These are phyloP conservation scores for Phalacrocorax pelagicus DNA, from an alignment of 2,113 vertebrate species.

Conservation along the genomic window DNA sequence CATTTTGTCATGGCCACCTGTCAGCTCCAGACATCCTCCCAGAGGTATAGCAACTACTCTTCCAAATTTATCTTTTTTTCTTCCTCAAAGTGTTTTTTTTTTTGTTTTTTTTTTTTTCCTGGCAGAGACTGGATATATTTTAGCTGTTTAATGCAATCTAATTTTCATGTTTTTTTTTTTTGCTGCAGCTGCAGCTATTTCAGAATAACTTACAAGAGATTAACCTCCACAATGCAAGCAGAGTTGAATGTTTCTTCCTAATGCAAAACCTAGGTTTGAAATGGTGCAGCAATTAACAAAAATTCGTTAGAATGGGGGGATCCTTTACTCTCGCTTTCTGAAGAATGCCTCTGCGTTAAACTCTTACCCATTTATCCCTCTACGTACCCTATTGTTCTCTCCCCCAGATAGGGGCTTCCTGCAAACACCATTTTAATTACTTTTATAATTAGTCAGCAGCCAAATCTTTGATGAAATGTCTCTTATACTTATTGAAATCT, in stretches of 20 bases:
- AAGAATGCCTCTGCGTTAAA: constrained; percentile 6
- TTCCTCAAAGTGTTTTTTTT: background rate
- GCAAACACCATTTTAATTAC: constrained; percentile 60
- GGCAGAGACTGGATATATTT: background rate
- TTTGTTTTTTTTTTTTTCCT: background rate
- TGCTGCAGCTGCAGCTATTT: background rate
- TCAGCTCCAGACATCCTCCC: background rate
- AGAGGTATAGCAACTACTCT: background rate
- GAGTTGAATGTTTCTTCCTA: background rate
- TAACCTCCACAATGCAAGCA: background rate
- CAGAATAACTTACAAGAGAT: background rate
- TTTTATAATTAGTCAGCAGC: constrained; percentile 60
- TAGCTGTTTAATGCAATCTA: background rate
- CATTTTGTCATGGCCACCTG: background rate
- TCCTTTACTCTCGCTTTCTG: background rate
- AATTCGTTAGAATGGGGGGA: background rate
- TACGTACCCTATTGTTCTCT: background rate
- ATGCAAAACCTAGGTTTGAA: background rate
- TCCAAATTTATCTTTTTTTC: background rate
- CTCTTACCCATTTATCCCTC: background rate
- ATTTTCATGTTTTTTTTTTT: background rate
- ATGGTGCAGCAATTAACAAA: background rate
- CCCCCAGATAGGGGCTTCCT: background rate
- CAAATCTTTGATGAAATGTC: constrained; percentile 8
- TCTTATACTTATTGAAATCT: background rate